Conservation (phyloP, 92 coral and sea anemone species). For the Zoanthus sociatus region DNA sequence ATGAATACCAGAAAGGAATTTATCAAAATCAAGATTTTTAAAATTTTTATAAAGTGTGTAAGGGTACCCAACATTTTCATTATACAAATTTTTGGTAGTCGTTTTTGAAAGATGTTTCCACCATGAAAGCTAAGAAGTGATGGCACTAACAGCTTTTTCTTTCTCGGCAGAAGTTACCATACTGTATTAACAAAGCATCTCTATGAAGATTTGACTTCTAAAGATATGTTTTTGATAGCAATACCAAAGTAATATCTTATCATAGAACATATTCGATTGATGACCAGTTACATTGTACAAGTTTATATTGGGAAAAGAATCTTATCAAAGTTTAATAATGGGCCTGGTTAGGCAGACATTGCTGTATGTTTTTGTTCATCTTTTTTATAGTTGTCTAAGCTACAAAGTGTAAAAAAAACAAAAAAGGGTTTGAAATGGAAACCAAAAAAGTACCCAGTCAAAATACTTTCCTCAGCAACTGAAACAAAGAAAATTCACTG, state of each 20-base stretch:
- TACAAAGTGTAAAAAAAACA: slow-evolving; percentile 1
- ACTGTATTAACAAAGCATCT: neutral
- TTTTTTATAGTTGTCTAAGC: slow-evolving; percentile 10
- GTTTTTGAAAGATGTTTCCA: neutral
- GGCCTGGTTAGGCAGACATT: slow-evolving; percentile 23
- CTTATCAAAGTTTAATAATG: slow-evolving; percentile 8
- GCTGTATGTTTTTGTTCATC: slow-evolving; percentile 25
- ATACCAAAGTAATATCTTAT: slow-evolving; percentile 21
- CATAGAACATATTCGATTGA: slow-evolving; percentile 7
- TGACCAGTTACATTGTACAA: slow-evolving; percentile 10
- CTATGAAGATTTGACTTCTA: slow-evolving; percentile 19
- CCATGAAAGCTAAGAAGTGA: neutral
- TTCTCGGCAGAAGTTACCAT: neutral
- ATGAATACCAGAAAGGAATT: neutral
- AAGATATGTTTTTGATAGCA: slow-evolving; percentile 18
- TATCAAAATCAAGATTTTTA: too few relatives aligned
- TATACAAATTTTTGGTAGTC: neutral
- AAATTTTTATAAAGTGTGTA: neutral
- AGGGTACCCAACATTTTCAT: slow-evolving; percentile 1
- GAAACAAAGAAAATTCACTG: neutral
- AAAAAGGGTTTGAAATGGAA: neutral
- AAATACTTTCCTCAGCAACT: neutral
- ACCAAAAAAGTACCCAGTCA: neutral
- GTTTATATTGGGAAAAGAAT: slow-evolving; percentile 10
- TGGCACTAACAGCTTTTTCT: neutral